Conservation (phyloP, 2,113 vertebrate genomes). For the Otis tarda region DNA sequence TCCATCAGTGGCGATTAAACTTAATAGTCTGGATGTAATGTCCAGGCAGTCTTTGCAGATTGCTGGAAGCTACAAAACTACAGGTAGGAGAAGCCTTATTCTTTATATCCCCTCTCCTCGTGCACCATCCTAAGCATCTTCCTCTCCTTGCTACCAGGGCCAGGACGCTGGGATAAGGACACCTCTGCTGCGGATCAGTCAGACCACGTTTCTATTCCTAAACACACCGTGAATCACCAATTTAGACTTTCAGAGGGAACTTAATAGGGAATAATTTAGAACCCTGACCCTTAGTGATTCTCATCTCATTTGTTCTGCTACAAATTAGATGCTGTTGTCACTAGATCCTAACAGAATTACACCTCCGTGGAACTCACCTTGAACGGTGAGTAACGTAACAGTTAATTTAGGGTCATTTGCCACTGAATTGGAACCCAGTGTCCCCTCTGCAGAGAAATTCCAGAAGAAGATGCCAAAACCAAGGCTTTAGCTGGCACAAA, state of each 20-base stretch:
- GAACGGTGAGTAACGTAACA: neutral
- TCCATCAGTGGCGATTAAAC: neutral
- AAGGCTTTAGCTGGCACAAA: neutral
- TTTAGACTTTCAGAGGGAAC: neutral
- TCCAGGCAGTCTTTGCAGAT: neutral
- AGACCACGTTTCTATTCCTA: neutral
- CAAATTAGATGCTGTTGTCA: neutral
- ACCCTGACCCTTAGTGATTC: neutral
- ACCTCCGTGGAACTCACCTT: neutral
- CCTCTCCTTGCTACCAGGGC: neutral
- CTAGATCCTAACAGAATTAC: neutral
- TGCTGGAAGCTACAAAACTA: slow-evolving; percentile 28
- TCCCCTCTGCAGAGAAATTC: neutral
- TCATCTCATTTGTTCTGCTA: neutral
- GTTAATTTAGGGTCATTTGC: neutral
- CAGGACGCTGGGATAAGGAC: neutral
- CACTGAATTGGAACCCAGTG: neutral
- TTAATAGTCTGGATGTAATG: neutral
- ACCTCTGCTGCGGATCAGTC: neutral
- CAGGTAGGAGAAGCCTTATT: neutral
- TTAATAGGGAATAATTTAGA: neutral
- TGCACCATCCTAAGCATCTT: neutral
- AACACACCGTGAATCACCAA: neutral
- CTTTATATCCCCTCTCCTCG: neutral
- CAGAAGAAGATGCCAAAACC: neutral